phyloP scores from a whole-genome alignment of 2,888 invertebrate genomes.

The Drosophila yooni region DNA sequence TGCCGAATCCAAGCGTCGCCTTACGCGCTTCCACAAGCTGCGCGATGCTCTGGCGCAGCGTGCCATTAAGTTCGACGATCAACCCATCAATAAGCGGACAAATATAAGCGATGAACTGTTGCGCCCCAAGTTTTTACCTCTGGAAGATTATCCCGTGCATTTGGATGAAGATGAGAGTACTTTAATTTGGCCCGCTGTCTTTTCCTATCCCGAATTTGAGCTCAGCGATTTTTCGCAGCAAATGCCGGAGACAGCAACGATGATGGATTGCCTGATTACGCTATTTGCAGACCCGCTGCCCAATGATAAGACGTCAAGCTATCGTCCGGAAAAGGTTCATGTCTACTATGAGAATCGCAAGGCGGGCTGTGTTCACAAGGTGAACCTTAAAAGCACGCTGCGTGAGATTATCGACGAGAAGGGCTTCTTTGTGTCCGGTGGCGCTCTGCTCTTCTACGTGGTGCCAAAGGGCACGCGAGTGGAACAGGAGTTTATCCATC shows the following conservation, averaged over 20 bases:
- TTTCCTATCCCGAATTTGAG: slow-evolving; percentile 95
- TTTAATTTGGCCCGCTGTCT: slow-evolving; percentile 94
- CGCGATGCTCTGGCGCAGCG: slow-evolving; percentile 85
- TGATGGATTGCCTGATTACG: slow-evolving; percentile 87
- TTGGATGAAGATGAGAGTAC: slow-evolving; percentile 86
- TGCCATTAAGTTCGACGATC: slow-evolving; percentile 87
- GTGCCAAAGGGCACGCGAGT: slow-evolving; percentile 77
- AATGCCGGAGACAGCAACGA: slow-evolving; percentile 90
- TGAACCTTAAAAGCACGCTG: slow-evolving; percentile 87
- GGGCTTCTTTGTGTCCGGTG: slow-evolving; percentile 83
- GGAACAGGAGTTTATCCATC: slow-evolving; percentile 82
- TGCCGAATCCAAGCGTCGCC: slow-evolving; percentile 85
- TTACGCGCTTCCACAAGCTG: slow-evolving; percentile 85
- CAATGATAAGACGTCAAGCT: slow-evolving; percentile 90
- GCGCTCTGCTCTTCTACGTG: slow-evolving; percentile 83
- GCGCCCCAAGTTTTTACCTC: slow-evolving; percentile 88
- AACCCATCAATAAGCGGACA: slow-evolving; percentile 83
- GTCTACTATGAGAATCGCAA: slow-evolving; percentile 91
- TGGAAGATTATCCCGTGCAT: slow-evolving; percentile 88
- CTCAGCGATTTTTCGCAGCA: slow-evolving; percentile 94
- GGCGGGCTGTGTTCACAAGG: slow-evolving; percentile 87
- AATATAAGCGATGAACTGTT: slow-evolving; percentile 86
- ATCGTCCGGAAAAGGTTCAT: slow-evolving; percentile 87
- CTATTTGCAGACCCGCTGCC: slow-evolving; percentile 89
- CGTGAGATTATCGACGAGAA: slow-evolving; percentile 87